phyloP scores from a whole-genome alignment of 1,140 invertebrate species.

The Acromyrmex echinatior region DNA sequence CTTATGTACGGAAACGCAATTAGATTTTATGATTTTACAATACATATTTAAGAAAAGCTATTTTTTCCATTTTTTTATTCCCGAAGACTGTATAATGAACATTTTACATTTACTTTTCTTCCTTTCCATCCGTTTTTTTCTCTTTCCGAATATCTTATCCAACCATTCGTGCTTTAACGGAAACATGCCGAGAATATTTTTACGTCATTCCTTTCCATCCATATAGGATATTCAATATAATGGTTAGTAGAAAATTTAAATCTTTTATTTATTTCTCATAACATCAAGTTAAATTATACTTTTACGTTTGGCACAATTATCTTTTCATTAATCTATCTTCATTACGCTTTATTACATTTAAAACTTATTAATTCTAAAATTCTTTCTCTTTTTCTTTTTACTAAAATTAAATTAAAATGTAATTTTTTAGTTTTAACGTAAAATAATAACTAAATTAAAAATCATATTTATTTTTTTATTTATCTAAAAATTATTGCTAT shows the following conservation, averaged over 20 bases:
- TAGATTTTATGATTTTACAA: neutral
- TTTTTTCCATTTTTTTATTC: neutral
- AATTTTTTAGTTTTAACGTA: conserved; percentile 2
- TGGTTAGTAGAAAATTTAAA: conserved; percentile 9
- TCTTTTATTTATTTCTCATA: conserved; percentile 27
- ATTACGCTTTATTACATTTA: neutral
- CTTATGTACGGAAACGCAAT: neutral
- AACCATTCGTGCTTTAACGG: neutral
- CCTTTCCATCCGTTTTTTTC: neutral
- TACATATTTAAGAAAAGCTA: conserved; percentile 1
- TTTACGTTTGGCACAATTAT: neutral
- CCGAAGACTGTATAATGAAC: conserved; percentile 4
- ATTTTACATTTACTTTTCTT: conserved; percentile 39
- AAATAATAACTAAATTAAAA: neutral
- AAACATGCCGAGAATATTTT: conserved; percentile 47
- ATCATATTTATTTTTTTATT: neutral
- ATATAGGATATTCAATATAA: conserved; percentile 1
- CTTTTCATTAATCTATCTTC: neutral
- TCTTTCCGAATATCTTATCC: conserved; percentile 12
- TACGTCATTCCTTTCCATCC: neutral
- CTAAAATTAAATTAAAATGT: conserved; percentile 15
- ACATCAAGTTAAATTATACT: neutral
- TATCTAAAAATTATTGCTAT: neutral
- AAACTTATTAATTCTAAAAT: neutral
- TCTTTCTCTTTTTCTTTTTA: neutral